Base-by-base conservation (phyloP, 2,797 vertebrate species). In the Schizopygopsis malacanthus region DNA sequence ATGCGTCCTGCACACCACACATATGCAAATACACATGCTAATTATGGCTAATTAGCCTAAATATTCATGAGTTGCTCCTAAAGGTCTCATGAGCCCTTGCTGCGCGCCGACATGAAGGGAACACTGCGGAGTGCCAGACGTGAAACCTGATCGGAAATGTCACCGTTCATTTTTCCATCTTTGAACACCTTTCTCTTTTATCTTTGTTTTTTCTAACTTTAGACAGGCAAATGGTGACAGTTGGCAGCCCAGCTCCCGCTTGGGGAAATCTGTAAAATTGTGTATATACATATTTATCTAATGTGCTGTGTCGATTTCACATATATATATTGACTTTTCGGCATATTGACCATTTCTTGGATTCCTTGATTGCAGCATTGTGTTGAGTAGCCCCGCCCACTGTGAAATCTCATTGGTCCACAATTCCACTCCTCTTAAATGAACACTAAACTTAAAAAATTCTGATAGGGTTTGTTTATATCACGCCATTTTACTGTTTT, bases 11-110 rank as follows among this genome's bases (percentile, higher is more conserved):
- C 73, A 87, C 86, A 86, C 91, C 92, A 90, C 90, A 91, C 90
- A 89, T 92, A 93, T 95, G 94, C 93, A 94, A 93, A 95, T 91
- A 91, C 93, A 92, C 91, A 91, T 93, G 94, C 91, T 95, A 95
- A 95, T 94, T 92, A 94, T 90, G 91, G 88, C 88, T 94, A 93
- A 95, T 92, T 89, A 94, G 92, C 86, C 78, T 93, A 91, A 94
- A 95, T 95, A 95, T 96, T 95, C 93, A 95, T 94, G 93, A 95
- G 92, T 54, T 5, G 85, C n/a, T 80, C 90, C 90, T 85, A 86
- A 87, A 86, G 72, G 70, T 88, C 87, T 82, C 88, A 81, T 11
- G 80, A 88, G 82, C 77, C 82, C 85, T 88, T 69, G 70, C 85
- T 87, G 79, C 22, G 37, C 47, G 12, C 88, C 85, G 90, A 93